phyloP scores from a whole-genome alignment of 2,797 vertebrate genomes.

The Tachyglossus aculeatus region DNA sequence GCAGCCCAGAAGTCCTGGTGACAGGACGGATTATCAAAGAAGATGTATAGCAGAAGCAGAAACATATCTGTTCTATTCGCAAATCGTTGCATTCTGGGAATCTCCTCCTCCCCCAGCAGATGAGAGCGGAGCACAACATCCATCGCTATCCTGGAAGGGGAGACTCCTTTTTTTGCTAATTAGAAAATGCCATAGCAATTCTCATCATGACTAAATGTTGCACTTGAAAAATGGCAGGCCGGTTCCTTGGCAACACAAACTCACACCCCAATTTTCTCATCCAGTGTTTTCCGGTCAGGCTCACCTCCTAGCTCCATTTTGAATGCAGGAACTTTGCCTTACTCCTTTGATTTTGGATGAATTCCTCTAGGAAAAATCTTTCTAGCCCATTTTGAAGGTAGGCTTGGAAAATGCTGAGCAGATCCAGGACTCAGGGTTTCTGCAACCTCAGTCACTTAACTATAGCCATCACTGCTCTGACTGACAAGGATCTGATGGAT shows the following conservation, averaged over 20 bases:
- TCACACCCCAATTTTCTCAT: not conserved
- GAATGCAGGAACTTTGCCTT: too few species aligned
- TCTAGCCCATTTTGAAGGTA: not conserved
- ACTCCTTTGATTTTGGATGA: not conserved
- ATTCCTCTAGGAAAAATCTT: not conserved
- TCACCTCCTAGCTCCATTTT: too few species aligned
- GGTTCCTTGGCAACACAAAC: not conserved
- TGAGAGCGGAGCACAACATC: not conserved
- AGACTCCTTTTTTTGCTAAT: not conserved
- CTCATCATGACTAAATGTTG: not conserved
- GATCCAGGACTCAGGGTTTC: not conserved
- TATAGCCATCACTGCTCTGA: not conserved
- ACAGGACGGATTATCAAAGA: not conserved
- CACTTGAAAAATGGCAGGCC: not conserved
- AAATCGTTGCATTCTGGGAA: not conserved
- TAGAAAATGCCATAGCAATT: not conserved
- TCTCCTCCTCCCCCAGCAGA: not conserved
- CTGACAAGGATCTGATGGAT: too few species aligned
- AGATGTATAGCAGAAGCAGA: not conserved
- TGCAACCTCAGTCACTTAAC: rapidly evolving
- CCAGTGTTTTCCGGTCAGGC: not conserved
- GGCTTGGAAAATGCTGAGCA: not conserved
- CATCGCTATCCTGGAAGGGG: not conserved
- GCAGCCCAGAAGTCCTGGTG: not conserved
- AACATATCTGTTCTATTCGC: not conserved